Base-by-base conservation (phyloP, 1,140 invertebrate species). In the Drosophila quadrilineata region DNA sequence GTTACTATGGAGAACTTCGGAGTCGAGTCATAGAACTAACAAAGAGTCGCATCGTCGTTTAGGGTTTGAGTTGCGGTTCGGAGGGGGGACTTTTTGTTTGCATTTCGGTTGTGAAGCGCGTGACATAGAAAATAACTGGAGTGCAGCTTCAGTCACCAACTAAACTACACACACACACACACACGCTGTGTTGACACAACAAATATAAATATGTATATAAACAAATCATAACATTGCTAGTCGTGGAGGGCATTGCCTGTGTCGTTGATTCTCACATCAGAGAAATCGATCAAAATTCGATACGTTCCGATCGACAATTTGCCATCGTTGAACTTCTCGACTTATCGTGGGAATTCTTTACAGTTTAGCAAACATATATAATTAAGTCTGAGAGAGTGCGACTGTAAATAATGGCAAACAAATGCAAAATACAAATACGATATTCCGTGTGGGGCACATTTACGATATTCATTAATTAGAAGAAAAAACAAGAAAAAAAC, bases 341-440 rank as follows among this genome's bases (percentile, higher is more conserved):
- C 24, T 45, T 14, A 16, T 59, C 77, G 77, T 84, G 77, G 85
- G 77, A 84, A 84, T 74, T 70, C 62, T 63, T 56, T 48, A 54
- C 48, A 52, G 54, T 35, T 48, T 35, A 6, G 26, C 29, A 40
- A 31, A 48, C 56, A 85, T 84, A 85, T 85, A 79, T 79, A 84
- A n/a, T n/a, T n/a, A n/a, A n/a, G n/a, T n/a, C n/a, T n/a, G n/a
- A n/a, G n/a, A n/a, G n/a, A n/a, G n/a, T n/a, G n/a, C n/a, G n/a
- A n/a, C n/a, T n/a, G n/a, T 84, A 84, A 70, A 77, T 84, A 84
- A 84, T 84, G 72, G 79, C 59, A 56, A 75, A 85, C 45, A 71
- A 73, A 77, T 85, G 77, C 79, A 84, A 84, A 84, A n/a, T n/a
- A n/a, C n/a, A n/a, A n/a, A n/a, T n/a, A n/a, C n/a, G n/a, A n/a